These are phyloP conservation scores for Okapia johnstoni DNA, from an alignment of 2,113 vertebrate genomes.

Conservation along the genomic window DNA sequence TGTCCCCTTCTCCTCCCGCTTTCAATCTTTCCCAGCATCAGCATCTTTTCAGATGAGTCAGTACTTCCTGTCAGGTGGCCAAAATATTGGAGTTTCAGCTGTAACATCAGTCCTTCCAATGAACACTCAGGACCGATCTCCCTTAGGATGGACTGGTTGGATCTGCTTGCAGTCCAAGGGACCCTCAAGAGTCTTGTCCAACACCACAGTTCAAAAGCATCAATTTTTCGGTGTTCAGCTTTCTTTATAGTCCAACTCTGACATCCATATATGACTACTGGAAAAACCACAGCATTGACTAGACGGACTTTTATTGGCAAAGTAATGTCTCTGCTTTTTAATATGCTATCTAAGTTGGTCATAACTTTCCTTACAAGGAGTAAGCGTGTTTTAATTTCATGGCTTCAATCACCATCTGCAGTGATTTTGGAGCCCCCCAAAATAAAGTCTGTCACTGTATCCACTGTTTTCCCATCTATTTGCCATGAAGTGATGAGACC, in stretches of 20 bases:
- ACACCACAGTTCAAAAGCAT: not conserved
- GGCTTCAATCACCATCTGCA: not conserved
- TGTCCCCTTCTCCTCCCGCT: not conserved
- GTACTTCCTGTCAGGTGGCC: fast-evolving
- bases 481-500: not conserved
- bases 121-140: not conserved
- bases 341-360: not conserved
- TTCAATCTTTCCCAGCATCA: not conserved
- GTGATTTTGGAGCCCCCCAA: not conserved
- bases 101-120: not conserved
- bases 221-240: not conserved
- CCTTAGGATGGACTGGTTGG: not conserved
- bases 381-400: not conserved
- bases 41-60: not conserved
- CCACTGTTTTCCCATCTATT: not conserved
- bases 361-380: not conserved
- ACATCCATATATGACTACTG: not conserved
- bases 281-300: fast-evolving
- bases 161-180: not conserved
- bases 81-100: not conserved
- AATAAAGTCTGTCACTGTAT: not conserved
- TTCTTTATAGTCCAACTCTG: not conserved
- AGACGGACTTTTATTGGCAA: not conserved
- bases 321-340: not conserved
- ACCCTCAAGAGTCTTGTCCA: not conserved